Percentiles rank a stretch among this genome's conserved stretches.
These are phyloP conservation scores for Eilema caniola DNA, from an alignment of 2,888 invertebrate genomes.

Conservation along the genomic window DNA sequence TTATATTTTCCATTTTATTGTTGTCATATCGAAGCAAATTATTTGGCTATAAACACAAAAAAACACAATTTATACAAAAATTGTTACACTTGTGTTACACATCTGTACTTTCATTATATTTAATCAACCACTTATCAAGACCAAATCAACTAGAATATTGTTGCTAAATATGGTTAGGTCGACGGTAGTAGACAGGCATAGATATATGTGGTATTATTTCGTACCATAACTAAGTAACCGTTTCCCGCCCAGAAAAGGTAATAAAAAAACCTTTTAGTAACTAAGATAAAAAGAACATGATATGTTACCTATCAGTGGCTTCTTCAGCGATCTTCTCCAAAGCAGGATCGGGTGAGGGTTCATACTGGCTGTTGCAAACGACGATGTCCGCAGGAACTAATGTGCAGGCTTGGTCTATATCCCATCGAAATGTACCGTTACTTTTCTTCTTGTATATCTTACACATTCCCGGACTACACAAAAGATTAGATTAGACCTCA, in stretches of 20 bases:
- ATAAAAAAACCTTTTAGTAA: background rate
- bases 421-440: slow-evolving; percentile 85
- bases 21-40: too few species aligned
- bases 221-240: too few species aligned
- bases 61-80: background rate
- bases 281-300: background rate
- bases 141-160: background rate
- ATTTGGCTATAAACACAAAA: background rate
- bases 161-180: background rate
- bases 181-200: background rate
- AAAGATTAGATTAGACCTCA: too few species aligned
- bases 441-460: slow-evolving; percentile 80
- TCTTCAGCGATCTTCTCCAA: slow-evolving; percentile 89
- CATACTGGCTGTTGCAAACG: slow-evolving; percentile 88
- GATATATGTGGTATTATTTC: too few species aligned
- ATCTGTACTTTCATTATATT: too few species aligned
- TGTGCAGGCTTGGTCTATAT: slow-evolving; percentile 90
- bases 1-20: too few species aligned
- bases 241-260: background rate
- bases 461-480: slow-evolving; percentile 81
- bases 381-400: slow-evolving; percentile 90
- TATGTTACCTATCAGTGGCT: slow-evolving; percentile 82
- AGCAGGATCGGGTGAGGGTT: slow-evolving; percentile 88
- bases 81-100: too few species aligned
- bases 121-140: too few species aligned